phyloP scores from a whole-genome alignment of 2,888 invertebrate species.

The Nudaria mundana region DNA sequence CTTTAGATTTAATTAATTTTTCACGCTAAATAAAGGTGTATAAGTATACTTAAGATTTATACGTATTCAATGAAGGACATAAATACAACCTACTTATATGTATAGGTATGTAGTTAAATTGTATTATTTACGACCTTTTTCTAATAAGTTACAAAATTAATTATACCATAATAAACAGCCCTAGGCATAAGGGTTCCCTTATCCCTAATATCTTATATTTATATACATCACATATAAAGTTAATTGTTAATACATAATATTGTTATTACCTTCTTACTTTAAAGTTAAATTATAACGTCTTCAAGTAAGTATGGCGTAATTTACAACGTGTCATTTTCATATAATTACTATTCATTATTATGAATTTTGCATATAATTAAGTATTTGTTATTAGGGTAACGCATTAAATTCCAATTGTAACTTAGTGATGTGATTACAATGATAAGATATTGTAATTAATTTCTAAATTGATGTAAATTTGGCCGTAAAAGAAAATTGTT shows the following conservation, averaged over 20 bases:
- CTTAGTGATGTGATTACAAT: not conserved
- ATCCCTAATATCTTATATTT: not conserved
- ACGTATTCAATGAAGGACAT: too few relatives aligned
- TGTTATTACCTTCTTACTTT: not conserved
- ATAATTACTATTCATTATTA: not conserved
- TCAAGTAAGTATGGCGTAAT: not conserved
- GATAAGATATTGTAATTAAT: not conserved
- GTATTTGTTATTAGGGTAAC: not conserved
- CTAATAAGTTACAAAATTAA: too few relatives aligned
- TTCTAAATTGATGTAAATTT: constrained; percentile 1
- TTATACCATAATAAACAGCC: too few relatives aligned
- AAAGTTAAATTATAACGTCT: not conserved
- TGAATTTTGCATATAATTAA: not conserved
- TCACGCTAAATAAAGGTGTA: too few relatives aligned
- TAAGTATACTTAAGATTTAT: too few relatives aligned
- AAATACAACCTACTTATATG: too few relatives aligned
- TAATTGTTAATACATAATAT: not conserved
- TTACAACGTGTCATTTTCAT: not conserved
- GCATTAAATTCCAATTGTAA: not conserved
- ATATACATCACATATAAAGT: too few relatives aligned
- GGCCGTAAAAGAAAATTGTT: constrained; percentile 3
- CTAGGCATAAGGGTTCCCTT: too few relatives aligned
- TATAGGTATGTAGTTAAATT: too few relatives aligned
- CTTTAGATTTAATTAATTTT: too few relatives aligned
- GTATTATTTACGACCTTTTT: too few relatives aligned